Base-by-base conservation (phyloP, 2,113 vertebrate species). In the Baryphthengus martii region DNA sequence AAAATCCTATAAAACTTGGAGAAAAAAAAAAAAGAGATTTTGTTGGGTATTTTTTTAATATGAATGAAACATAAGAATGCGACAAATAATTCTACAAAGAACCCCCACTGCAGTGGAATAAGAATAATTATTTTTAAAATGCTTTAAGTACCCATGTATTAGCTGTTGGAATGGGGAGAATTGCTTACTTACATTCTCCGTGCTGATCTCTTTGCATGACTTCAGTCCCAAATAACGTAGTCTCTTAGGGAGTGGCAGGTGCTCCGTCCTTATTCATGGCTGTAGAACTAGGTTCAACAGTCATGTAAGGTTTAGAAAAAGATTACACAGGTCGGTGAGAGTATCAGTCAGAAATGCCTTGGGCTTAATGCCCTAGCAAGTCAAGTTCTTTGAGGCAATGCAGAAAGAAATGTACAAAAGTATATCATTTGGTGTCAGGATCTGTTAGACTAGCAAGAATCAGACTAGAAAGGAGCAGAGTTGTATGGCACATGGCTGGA, bases 351-450 rank as follows among this genome's bases (percentile, higher is more conserved):
- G 56, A 90, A 84, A 72, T 53, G 24, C 20, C 26, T 88, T 29
- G 37, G 26, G 18, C 61, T 66, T 88, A 56, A 52, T 23, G 3
- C 4, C 65, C 16, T 42, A 52, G 20, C 23, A 67, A 82, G 39
- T 78, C 18, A 44, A 90, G 45, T 2, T 55, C 59, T 80, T 75
- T 15, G 45, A 78, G 24, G 17, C 25, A 49, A 11, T 26, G 62
- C 17, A 53, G 71, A 78, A 74, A 62, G n/a, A 92, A 85, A 78
- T 79, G 20, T 13, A 56, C 37, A 45, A 49, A 18, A 52, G 9
- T 2, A 3, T 12, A 24, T 35, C 2, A 25, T 63, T 18, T 70
- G 40, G 55, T 50, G 44, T n/a, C 17, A 44, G 0, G 4, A 75
- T 17, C n/a, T 88, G 15, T 37, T 62, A 52, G 72, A 28, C 4